These are phyloP conservation scores for Micromys minutus DNA, from an alignment of 2,113 vertebrate genomes.

Conservation along the genomic window DNA sequence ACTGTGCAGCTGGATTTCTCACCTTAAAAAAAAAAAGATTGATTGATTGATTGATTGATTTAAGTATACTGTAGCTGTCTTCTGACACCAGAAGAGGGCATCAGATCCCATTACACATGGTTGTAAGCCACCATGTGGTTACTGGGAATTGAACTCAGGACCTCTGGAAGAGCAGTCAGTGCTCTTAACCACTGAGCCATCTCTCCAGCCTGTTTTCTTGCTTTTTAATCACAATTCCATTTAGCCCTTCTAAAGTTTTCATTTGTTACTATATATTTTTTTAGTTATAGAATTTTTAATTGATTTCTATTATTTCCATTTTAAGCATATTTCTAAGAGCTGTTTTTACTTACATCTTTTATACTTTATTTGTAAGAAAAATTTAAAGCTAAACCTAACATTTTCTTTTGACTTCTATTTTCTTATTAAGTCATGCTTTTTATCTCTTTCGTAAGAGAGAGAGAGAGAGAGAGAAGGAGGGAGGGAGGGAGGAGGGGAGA, in stretches of 20 bases:
- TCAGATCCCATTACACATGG: too few relatives aligned
- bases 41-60: too few relatives aligned
- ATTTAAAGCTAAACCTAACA: background rate
- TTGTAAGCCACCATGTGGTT: too few relatives aligned
- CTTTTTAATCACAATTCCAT: background rate
- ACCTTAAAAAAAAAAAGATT: too few relatives aligned
- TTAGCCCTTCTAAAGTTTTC: background rate
- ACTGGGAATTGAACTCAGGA: too few relatives aligned
- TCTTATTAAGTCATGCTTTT: slow-evolving; percentile 24
- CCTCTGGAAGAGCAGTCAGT: too few relatives aligned
- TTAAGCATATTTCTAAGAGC: background rate
- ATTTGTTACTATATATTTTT: background rate
- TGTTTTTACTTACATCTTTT: background rate
- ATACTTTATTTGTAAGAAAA: background rate
- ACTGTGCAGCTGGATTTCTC: background rate
- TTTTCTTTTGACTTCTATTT: slow-evolving; percentile 9
- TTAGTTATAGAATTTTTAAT: background rate
- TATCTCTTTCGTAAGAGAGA: background rate
- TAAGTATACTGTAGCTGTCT: too few relatives aligned
- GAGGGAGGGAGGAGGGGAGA: too few relatives aligned
- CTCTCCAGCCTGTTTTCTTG: too few relatives aligned
- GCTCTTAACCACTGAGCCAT: too few relatives aligned
- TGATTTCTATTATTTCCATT: background rate
- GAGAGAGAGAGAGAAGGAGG: too few relatives aligned
- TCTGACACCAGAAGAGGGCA: too few relatives aligned